A percentile compares a stretch with the other conserved stretches of the same genome.
Evolutionary conservation across 2,113 vertebrate species (phyloP).

Genomic region (Artemisiospiza belli): DNA sequence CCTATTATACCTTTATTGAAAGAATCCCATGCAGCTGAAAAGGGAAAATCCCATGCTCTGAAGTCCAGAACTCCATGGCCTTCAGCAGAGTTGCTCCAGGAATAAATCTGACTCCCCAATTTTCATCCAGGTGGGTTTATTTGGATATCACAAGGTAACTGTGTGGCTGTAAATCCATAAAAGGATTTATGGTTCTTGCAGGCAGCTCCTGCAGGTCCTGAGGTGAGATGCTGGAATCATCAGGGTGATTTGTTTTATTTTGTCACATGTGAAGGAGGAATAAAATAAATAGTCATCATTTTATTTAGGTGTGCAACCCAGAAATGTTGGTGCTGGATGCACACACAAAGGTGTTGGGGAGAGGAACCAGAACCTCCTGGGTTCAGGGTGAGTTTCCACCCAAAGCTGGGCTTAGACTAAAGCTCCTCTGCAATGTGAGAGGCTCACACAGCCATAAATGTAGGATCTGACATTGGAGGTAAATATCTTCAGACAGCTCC

Average conservation of each 20-base stretch:
- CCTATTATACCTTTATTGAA: not conserved
- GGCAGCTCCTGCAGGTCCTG: not conserved
- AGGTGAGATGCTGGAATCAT: slow-evolving; percentile 36
- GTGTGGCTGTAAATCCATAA: not conserved
- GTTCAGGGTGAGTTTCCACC: not conserved
- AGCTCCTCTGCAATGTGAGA: not conserved
- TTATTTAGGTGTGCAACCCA: not conserved
- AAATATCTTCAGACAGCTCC: not conserved
- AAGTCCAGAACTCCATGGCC: not conserved
- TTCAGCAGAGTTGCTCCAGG: not conserved
- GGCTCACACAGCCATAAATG: not conserved
- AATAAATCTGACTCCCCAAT: not conserved
- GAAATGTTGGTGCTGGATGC: not conserved
- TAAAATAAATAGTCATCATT: not conserved
- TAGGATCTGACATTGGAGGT: not conserved
- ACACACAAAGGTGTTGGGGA: not conserved
- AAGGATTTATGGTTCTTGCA: not conserved
- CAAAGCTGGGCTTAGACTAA: not conserved
- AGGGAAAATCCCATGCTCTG: not conserved
- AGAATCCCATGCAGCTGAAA: not conserved
- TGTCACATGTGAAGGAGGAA: slow-evolving; percentile 8
- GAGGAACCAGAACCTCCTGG: not conserved
- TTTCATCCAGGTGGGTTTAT: slow-evolving; percentile 32
- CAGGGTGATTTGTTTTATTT: slow-evolving; percentile 12
- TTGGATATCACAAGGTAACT: slow-evolving; percentile 23